These are phyloP conservation scores for Nomada flava DNA, from an alignment of 2,888 invertebrate species.

Conservation along the genomic window DNA sequence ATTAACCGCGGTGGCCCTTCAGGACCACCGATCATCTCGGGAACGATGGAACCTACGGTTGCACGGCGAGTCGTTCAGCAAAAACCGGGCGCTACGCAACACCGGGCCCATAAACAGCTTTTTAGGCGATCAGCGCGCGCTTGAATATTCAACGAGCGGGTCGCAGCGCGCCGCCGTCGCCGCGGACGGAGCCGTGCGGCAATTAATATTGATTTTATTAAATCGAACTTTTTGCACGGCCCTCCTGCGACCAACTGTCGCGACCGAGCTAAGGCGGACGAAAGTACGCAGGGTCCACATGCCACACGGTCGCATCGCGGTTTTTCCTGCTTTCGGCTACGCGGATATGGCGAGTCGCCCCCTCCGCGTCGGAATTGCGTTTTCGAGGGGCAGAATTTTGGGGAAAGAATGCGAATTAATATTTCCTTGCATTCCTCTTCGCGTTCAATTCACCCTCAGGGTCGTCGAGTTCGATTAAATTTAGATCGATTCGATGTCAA, in stretches of 20 bases:
- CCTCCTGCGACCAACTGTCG: conserved; percentile 48
- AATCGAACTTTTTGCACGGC: conserved; percentile 75
- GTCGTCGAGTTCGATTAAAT: background rate
- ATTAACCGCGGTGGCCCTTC: conserved; percentile 65
- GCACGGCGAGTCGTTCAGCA: conserved; percentile 53
- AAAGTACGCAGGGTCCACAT: conserved; percentile 42
- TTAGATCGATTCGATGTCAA: background rate
- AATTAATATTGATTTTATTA: conserved; percentile 84
- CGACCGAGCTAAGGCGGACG: conserved; percentile 29
- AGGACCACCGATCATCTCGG: conserved; percentile 73
- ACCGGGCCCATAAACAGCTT: conserved; percentile 80
- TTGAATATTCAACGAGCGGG: conserved; percentile 81
- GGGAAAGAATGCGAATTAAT: background rate
- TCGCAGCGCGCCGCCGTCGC: conserved; percentile 41
- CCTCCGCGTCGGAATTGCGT: background rate
- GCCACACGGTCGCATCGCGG: conserved; percentile 28
- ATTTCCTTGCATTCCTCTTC: background rate
- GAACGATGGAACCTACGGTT: conserved; percentile 41
- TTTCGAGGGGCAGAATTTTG: background rate
- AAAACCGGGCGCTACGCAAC: conserved; percentile 78
- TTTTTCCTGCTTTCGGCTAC: conserved; percentile 47
- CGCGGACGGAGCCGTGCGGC: conserved; percentile 70
- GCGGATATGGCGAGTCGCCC: conserved; percentile 38
- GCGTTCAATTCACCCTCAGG: background rate
- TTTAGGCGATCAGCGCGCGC: conserved; percentile 74